Percentiles rank a stretch among this genome's conserved stretches.
Conservation (phyloP, 2,888 invertebrate species). For the Cacoxenus indagator region DNA sequence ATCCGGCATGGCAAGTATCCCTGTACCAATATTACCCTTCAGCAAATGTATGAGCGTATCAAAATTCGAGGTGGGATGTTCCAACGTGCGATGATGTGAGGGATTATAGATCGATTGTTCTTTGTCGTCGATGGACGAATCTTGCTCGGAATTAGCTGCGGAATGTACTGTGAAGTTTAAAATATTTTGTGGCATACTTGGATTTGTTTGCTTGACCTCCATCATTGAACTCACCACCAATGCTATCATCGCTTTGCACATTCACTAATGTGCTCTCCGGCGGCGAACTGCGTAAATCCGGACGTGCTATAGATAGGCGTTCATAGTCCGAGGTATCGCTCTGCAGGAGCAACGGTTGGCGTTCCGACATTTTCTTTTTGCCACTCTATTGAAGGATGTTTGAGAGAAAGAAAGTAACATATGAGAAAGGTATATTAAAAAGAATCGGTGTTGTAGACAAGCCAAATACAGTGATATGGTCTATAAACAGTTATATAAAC, state of each 20-base stretch:
- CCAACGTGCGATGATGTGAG: slow-evolving; percentile 78
- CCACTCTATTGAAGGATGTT: slow-evolving; percentile 36
- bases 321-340: slow-evolving; percentile 61
- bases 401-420: background rate
- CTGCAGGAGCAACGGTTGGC: slow-evolving; percentile 76
- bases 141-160: slow-evolving; percentile 37
- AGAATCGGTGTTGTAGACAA: background rate
- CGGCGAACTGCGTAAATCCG: slow-evolving; percentile 70
- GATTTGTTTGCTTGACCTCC: background rate
- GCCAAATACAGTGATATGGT: no score
- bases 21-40: slow-evolving; percentile 88
- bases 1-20: slow-evolving; percentile 96
- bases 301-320: slow-evolving; percentile 54
- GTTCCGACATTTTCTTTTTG: slow-evolving; percentile 76
- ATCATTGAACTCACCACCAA: slow-evolving; percentile 51
- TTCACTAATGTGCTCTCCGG: slow-evolving; percentile 69
- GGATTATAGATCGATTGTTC: slow-evolving; percentile 73
- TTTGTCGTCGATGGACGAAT: slow-evolving; percentile 39
- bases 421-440: background rate
- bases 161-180: slow-evolving; percentile 46
- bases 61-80: slow-evolving; percentile 85
- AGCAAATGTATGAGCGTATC: slow-evolving; percentile 82
- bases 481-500: no score
- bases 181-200: background rate
- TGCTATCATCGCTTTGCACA: slow-evolving; percentile 68